These are phyloP conservation scores for Cygnus atratus DNA, from an alignment of 2,113 vertebrate species.

Conservation along the genomic window DNA sequence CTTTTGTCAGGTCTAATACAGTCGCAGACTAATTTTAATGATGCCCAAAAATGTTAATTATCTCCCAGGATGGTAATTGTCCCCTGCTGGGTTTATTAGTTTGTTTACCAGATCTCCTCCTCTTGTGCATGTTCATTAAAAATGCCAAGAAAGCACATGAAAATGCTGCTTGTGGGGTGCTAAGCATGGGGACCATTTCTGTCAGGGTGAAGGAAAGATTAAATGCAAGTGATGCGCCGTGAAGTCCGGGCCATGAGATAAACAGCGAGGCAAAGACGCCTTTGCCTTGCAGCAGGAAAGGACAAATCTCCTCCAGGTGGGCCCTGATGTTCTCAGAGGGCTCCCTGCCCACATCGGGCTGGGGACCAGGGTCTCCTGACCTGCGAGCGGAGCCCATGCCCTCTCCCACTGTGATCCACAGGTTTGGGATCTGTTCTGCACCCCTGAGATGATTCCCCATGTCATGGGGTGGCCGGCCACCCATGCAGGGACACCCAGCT, in stretches of 20 bases:
- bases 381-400: background rate
- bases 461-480: background rate
- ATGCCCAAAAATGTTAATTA: background rate
- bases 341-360: background rate
- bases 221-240: background rate
- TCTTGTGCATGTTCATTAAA: background rate
- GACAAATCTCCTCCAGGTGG: background rate
- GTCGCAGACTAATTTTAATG: background rate
- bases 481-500: rapidly evolving
- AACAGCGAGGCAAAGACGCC: background rate
- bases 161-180: background rate
- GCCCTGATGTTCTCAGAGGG: background rate
- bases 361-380: background rate
- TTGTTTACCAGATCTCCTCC: constrained; percentile 17
- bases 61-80: background rate
- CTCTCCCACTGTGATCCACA: background rate
- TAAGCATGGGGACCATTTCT: background rate
- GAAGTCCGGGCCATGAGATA: background rate
- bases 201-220: background rate
- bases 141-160: background rate
- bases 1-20: background rate
- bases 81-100: background rate
- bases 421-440: too few species aligned
- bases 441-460: too few species aligned
- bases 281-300: background rate